Evolutionary conservation across 1,140 invertebrate species (phyloP).

Genomic region (Drosophila malerkotliana): DNA sequence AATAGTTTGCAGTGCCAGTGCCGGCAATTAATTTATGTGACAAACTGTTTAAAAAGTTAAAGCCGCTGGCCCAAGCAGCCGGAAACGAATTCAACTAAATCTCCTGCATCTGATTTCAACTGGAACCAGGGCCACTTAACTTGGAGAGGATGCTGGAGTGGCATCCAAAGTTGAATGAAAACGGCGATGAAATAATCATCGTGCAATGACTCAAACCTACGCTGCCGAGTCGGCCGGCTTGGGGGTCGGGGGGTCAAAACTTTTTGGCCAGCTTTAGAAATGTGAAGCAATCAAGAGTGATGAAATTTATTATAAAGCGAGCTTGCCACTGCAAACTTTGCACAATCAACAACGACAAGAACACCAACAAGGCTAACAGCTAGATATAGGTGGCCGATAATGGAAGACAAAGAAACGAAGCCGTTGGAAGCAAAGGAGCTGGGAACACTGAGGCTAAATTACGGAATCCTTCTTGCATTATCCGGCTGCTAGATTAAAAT

Average conservation of each 20-base stretch:
- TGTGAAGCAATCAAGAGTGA: slow-evolving; percentile 66
- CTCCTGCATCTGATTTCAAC: slow-evolving; percentile 29
- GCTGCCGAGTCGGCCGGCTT: neutral
- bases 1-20: slow-evolving; percentile 37
- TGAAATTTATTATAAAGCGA: slow-evolving; percentile 75
- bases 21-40: slow-evolving; percentile 63
- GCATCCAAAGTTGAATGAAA: slow-evolving; percentile 31
- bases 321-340: slow-evolving; percentile 62
- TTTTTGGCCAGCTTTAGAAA: slow-evolving; percentile 51
- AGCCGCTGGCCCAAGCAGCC: slow-evolving; percentile 36
- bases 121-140: slow-evolving; percentile 37
- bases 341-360: slow-evolving; percentile 50
- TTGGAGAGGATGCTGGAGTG: slow-evolving; percentile 16
- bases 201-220: slow-evolving; percentile 36
- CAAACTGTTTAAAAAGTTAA: slow-evolving; percentile 60
- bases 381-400: slow-evolving; percentile 58
- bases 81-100: slow-evolving; percentile 31
- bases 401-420: slow-evolving; percentile 61
- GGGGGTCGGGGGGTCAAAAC: slow-evolving; percentile 25
- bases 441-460: slow-evolving; percentile 57
- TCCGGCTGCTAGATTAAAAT: slow-evolving; percentile 81
- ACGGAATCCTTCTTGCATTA: slow-evolving; percentile 81
- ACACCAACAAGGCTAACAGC: slow-evolving; percentile 13
- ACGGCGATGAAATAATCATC: slow-evolving; percentile 55
- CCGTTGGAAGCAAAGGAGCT: slow-evolving; percentile 16